Conservation (phyloP, 1,140 invertebrate species). For the Parapsyche elsis region DNA sequence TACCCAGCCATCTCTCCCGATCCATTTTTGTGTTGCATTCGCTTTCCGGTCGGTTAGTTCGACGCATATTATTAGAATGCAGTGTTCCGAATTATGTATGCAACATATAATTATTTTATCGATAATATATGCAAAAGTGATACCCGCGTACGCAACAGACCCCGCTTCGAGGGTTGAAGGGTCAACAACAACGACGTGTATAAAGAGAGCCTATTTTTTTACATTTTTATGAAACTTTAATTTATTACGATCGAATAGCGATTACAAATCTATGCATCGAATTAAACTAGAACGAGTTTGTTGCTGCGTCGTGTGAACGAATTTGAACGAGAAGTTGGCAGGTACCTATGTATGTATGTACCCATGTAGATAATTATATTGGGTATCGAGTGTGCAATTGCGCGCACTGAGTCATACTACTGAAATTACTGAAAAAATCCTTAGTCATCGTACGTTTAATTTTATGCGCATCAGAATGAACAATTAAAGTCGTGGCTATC, state of each 20-base stretch:
- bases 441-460: conserved; percentile 21
- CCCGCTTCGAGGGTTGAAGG: background rate
- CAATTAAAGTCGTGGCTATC: background rate
- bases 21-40: conserved; percentile 30
- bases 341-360: too few species aligned
- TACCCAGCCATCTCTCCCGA: conserved; percentile 32
- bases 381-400: background rate
- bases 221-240: background rate
- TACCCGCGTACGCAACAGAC: conserved; percentile 26
- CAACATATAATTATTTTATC: conserved; percentile 51
- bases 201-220: background rate
- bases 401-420: background rate
- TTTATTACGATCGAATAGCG: background rate
- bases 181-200: background rate
- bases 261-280: too few species aligned
- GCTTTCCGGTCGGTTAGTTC: conserved; percentile 38
- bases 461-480: conserved; percentile 20
- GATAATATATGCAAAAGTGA: conserved; percentile 52
- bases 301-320: too few species aligned
- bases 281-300: too few species aligned
- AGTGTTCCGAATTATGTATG: conserved; percentile 44
- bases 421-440: conserved; percentile 15
- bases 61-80: conserved; percentile 47
- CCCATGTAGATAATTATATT: too few species aligned
- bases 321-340: too few species aligned